phyloP scores from a whole-genome alignment of 2,797 vertebrate species.

The Helarctos malayanus region DNA sequence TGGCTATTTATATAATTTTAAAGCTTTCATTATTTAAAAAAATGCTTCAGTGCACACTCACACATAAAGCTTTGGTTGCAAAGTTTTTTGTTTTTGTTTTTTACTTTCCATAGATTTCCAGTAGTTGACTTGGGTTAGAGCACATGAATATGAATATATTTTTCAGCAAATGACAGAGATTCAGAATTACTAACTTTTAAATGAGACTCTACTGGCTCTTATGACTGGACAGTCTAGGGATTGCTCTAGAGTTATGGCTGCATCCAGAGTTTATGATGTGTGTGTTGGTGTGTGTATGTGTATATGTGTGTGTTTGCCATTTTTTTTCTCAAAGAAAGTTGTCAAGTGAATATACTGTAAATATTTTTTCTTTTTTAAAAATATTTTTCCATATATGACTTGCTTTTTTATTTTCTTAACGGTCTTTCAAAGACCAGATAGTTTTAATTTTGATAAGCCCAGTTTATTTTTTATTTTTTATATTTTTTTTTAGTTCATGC shows the following conservation, averaged over 20 bases:
- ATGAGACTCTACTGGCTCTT: not conserved
- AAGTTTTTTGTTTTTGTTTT: not conserved
- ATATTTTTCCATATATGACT: not conserved
- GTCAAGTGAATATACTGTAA: not conserved
- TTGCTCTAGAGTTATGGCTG: not conserved
- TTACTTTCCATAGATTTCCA: constrained; percentile 60
- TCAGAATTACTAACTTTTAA: constrained; percentile 29
- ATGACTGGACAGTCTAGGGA: not conserved
- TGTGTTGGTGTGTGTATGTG: not conserved
- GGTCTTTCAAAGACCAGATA: not conserved
- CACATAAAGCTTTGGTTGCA: not conserved
- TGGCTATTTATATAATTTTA: constrained; percentile 11
- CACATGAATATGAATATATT: not conserved
- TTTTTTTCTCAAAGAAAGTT: not conserved
- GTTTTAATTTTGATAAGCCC: not conserved
- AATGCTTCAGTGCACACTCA: not conserved
- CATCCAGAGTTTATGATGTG: not conserved
- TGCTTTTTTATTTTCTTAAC: not conserved
- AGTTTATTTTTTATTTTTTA: not conserved
- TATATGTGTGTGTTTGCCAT: not conserved
- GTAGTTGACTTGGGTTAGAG: not conserved
- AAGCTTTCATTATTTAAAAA: constrained; percentile 51
- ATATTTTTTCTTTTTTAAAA: constrained; percentile 38
- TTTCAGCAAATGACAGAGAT: constrained; percentile 7
- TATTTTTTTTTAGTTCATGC: not conserved